These are phyloP conservation scores for Zelleria hepariella DNA, from an alignment of 2,888 invertebrate species.

Conservation along the genomic window DNA sequence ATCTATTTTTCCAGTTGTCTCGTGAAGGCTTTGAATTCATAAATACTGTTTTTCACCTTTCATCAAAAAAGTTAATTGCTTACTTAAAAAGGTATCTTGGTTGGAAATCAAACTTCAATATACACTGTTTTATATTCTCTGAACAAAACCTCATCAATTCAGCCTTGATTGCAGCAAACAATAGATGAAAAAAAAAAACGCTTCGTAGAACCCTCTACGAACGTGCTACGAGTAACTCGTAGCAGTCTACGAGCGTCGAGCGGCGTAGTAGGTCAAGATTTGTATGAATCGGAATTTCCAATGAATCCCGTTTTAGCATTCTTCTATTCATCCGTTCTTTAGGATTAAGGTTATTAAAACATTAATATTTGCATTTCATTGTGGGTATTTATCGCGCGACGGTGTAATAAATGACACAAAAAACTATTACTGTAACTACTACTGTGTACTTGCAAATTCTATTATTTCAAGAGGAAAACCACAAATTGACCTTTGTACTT, in stretches of 20 bases:
- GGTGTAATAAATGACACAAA: too few relatives aligned
- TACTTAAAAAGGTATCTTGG: not conserved
- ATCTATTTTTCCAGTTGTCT: too few relatives aligned
- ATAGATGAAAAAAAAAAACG: not conserved
- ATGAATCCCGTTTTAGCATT: not conserved
- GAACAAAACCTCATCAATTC: not conserved
- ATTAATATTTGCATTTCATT: too few relatives aligned
- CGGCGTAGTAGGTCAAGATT: not conserved
- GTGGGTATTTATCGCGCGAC: too few relatives aligned
- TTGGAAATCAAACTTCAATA: not conserved
- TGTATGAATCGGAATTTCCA: not conserved
- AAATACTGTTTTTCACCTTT: too few relatives aligned
- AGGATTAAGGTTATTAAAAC: too few relatives aligned
- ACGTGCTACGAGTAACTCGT: not conserved
- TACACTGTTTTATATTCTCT: not conserved
- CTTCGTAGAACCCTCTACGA: not conserved
- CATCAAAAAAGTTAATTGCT: constrained; percentile 9
- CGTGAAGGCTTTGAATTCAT: too few relatives aligned
- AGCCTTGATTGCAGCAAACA: not conserved
- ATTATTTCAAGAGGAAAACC: too few relatives aligned
- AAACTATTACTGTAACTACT: too few relatives aligned
- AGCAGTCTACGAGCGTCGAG: not conserved
- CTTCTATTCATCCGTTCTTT: not conserved
- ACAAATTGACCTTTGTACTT: too few relatives aligned
- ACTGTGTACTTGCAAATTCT: too few relatives aligned